phyloP scores from a whole-genome alignment of 2,113 vertebrate species.

The Arothron firmamentum region DNA sequence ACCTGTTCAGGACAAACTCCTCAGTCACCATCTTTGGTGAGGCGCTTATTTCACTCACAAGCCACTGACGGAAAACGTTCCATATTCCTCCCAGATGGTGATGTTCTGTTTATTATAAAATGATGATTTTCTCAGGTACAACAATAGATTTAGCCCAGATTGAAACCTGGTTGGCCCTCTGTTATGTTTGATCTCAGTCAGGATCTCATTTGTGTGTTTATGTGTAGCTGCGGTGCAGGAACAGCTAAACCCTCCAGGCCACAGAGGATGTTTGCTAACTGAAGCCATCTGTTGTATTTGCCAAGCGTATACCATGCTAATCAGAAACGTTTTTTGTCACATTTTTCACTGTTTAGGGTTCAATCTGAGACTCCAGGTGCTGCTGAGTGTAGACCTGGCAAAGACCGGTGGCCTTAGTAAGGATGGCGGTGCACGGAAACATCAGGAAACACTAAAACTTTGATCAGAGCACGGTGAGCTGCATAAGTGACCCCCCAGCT shows the following conservation, averaged over 20 bases:
- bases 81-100: not conserved
- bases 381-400: too few relatives aligned
- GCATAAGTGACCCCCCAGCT: too few relatives aligned
- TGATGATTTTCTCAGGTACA: not conserved
- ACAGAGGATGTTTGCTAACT: conserved; percentile 49
- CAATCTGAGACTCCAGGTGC: not conserved
- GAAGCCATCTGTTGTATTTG: conserved; percentile 40
- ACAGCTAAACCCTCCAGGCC: conserved; percentile 45
- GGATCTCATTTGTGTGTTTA: conserved; percentile 47
- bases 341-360: conserved; percentile 10
- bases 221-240: conserved; percentile 30
- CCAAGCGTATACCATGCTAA: conserved; percentile 18
- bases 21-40: not conserved
- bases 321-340: conserved; percentile 31
- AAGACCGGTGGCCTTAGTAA: too few relatives aligned
- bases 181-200: conserved; percentile 5
- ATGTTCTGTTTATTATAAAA: not conserved
- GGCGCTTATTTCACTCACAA: not conserved
- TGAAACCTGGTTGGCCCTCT: conserved; percentile 4
- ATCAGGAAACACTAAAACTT: too few relatives aligned
- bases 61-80: not conserved
- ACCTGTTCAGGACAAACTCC: conserved; percentile 13
- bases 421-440: too few relatives aligned
- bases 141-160: conserved; percentile 9
- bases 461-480: too few relatives aligned